Percentiles rank a stretch among this genome's conserved stretches.
Evolutionary conservation across 1,140 invertebrate species (phyloP).

Genomic region (Dinoponera quadriceps): DNA sequence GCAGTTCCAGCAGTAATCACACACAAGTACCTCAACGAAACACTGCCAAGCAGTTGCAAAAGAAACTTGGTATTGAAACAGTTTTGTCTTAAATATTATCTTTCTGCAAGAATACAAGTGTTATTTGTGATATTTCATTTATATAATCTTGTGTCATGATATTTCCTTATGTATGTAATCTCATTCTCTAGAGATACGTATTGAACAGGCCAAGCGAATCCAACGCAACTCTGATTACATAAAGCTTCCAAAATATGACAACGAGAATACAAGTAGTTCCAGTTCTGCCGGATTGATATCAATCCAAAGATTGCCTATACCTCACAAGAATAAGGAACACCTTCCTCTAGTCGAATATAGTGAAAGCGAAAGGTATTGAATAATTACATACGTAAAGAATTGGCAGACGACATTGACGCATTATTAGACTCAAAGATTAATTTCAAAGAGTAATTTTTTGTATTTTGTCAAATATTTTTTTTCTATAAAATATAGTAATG

Average conservation of each 20-base stretch:
- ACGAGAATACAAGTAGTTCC: constrained; percentile 76
- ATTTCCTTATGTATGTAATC: constrained; percentile 50
- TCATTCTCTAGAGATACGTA: constrained; percentile 84
- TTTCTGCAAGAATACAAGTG: neutral
- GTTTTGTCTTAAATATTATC: constrained; percentile 15
- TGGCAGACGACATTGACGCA: neutral
- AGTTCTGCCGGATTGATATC: constrained; percentile 84
- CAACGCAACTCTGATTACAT: constrained; percentile 87
- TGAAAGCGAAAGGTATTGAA: constrained; percentile 81
- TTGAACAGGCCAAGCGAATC: constrained; percentile 87
- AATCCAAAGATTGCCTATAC: constrained; percentile 87
- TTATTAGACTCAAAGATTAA: constrained; percentile 16
- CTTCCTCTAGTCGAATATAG: constrained; percentile 87
- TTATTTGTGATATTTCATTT: constrained; percentile 65
- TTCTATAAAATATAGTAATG: neutral
- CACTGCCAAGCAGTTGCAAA: constrained; percentile 84
- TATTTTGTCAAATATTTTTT: neutral
- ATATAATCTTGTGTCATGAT: constrained; percentile 44
- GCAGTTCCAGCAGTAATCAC: constrained; percentile 83
- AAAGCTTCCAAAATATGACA: constrained; percentile 83
- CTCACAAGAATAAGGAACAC: constrained; percentile 86
- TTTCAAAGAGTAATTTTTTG: neutral
- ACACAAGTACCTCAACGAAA: constrained; percentile 77
- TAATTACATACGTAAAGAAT: constrained; percentile 16
- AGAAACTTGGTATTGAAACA: constrained; percentile 83